A percentile compares a stretch with the other conserved stretches of the same genome.
Conservation (phyloP, 2,888 invertebrate genomes). For the Cephus pygmeus region DNA sequence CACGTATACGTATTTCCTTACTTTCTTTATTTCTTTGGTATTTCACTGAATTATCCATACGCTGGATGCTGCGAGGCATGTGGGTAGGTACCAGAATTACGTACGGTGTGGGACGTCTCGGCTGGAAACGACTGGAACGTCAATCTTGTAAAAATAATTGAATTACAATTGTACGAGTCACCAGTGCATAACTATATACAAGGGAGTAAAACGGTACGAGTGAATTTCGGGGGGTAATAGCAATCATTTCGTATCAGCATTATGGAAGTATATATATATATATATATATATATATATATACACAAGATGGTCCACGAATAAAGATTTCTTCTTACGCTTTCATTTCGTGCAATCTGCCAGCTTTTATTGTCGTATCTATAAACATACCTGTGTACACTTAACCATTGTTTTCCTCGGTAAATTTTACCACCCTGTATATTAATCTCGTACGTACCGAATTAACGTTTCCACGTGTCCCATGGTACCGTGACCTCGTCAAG, state of each 20-base stretch:
- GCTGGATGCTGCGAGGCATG: background rate
- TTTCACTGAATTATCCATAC: background rate
- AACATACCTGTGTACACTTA: background rate
- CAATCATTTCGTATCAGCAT: slow-evolving; percentile 17
- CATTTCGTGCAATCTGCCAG: no score
- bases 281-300: background rate
- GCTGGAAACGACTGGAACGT: slow-evolving; percentile 20
- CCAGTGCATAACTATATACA: slow-evolving; percentile 2
- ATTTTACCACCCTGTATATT: background rate
- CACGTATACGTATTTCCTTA: background rate
- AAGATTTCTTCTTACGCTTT: background rate
- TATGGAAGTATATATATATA: background rate
- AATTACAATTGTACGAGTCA: slow-evolving; percentile 20
- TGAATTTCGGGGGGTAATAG: slow-evolving; percentile 16
- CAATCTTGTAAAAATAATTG: slow-evolving; percentile 23
- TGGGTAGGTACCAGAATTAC: background rate
- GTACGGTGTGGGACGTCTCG: background rate
- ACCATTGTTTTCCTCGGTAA: background rate
- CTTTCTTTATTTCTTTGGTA: background rate
- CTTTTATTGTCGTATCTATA: no score
- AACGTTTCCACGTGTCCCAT: background rate
- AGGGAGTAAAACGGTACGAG: slow-evolving; percentile 7
- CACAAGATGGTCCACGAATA: background rate
- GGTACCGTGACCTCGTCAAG: background rate
- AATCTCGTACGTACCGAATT: background rate